Evolutionary conservation across 2,113 vertebrate genomes (phyloP), one percentile per base, ranked within the genome.

Genomic region (Alces alces): DNA sequence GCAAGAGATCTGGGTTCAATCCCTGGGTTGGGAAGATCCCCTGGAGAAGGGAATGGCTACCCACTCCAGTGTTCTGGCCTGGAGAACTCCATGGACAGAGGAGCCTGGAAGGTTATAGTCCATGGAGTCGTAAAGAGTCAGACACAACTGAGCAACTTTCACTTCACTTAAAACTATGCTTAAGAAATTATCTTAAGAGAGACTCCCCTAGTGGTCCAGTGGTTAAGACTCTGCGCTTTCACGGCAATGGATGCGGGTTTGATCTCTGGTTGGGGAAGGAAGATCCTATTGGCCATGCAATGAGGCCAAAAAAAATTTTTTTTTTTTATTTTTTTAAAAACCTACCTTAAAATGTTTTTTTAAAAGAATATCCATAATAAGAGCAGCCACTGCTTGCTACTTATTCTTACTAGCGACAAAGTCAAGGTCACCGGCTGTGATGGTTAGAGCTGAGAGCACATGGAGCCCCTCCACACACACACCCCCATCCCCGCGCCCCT

Each of bases 61-160:
- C n/a, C 66, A 39, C 11, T 70, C n/a, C 66, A 12, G 66, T 21
- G 6, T 23, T 73, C 66, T 39, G 66, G 66, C n/a, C 66, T 73
- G 19, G 66, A 73, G n/a, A 70, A 39, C n/a, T 12, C 19, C 66
- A 73, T 13, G 19, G 10, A 73, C n/a, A 39, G n/a, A 6, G 66
- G 66, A 39, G 66, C 66, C 66, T 73, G 2, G 66, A 73, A 73
- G 66, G 66, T 73, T 23, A 70, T 70, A 39, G 66, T 70, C 66
- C 19, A 0, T 23, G n/a, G 66, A 36, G 19, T 73, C 10, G 0
- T 39, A 39, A 70, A 70, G n/a, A 73, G 66, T 73, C n/a, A 0
- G 66, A 39, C 66, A 39, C 66, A 73, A 13, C n/a, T 73, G 66
- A 73, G n/a, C n/a, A 73, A 39, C 0, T 19, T 23, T 39, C 66